These are phyloP conservation scores for Oreochromis aureus DNA, from an alignment of 2,113 vertebrate species.

Conservation along the genomic window DNA sequence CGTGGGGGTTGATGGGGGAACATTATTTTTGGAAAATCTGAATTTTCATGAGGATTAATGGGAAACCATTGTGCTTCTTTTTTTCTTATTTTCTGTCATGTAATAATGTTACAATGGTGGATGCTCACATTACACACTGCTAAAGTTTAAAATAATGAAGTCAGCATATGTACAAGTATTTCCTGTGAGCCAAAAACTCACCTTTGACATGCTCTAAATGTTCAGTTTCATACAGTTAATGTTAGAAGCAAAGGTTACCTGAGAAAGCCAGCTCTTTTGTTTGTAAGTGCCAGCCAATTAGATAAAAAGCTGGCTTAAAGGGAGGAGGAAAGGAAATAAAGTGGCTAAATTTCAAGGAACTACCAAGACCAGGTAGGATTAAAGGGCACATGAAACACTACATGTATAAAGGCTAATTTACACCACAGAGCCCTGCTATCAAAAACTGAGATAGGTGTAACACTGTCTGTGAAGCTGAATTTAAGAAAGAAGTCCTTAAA, in stretches of 20 bases:
- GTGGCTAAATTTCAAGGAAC: neutral
- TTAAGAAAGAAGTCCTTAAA: neutral
- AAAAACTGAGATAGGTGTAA: neutral
- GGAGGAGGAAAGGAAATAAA: neutral
- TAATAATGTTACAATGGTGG: neutral
- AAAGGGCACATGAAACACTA: neutral
- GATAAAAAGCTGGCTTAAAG: neutral
- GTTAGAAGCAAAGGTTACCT: neutral
- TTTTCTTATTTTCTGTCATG: neutral
- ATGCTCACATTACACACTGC: neutral
- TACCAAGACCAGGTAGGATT: neutral
- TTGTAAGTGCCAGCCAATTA: neutral
- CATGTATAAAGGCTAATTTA: neutral
- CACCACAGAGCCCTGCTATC: neutral
- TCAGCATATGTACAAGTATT: neutral
- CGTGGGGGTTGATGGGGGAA: neutral
- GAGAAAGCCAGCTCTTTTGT: neutral
- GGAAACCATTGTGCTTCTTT: neutral
- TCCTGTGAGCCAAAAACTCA: neutral
- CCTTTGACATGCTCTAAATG: neutral
- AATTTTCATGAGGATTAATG: neutral
- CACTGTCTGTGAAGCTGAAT: neutral
- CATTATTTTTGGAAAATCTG: neutral
- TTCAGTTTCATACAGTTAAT: neutral
- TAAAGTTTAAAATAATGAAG: neutral